Percentiles rank a stretch among this genome's conserved stretches.
These are phyloP conservation scores for Cariama cristata DNA, from an alignment of 2,113 vertebrate genomes.

Conservation along the genomic window DNA sequence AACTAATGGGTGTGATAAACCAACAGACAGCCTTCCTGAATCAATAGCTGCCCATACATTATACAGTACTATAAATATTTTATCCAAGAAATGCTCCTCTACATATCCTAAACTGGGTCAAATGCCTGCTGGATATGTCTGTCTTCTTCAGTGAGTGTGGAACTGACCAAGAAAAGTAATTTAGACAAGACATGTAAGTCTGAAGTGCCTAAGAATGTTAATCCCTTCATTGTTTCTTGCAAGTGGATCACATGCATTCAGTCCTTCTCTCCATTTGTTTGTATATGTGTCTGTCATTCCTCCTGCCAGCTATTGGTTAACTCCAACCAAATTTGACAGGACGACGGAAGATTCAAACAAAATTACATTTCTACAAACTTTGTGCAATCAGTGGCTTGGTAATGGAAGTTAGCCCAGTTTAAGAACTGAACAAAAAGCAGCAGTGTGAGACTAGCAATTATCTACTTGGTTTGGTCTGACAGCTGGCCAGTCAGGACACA, in stretches of 20 bases:
- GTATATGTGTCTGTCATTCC: not conserved
- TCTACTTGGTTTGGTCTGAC: not conserved
- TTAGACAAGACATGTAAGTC: not conserved
- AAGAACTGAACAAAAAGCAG: not conserved
- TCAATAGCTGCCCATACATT: not conserved
- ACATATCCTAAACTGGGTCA: not conserved
- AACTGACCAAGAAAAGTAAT: not conserved
- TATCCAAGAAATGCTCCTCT: not conserved
- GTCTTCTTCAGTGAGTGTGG: not conserved
- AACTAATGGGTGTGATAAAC: not conserved
- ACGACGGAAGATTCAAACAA: not conserved
- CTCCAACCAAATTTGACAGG: not conserved
- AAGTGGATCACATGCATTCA: not conserved
- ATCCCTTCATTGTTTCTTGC: not conserved
- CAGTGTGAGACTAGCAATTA: not conserved
- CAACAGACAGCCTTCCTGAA: not conserved
- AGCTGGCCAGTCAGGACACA: not conserved
- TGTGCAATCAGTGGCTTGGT: not conserved
- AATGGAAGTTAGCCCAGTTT: not conserved
- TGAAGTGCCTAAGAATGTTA: not conserved
- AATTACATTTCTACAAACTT: not conserved
- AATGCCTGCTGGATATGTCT: not conserved
- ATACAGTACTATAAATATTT: not conserved
- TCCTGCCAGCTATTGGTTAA: not conserved
- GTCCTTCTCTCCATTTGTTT: not conserved